Evolutionary conservation across 2,888 invertebrate species (phyloP).

Genomic region (Hedychridium roseum): DNA sequence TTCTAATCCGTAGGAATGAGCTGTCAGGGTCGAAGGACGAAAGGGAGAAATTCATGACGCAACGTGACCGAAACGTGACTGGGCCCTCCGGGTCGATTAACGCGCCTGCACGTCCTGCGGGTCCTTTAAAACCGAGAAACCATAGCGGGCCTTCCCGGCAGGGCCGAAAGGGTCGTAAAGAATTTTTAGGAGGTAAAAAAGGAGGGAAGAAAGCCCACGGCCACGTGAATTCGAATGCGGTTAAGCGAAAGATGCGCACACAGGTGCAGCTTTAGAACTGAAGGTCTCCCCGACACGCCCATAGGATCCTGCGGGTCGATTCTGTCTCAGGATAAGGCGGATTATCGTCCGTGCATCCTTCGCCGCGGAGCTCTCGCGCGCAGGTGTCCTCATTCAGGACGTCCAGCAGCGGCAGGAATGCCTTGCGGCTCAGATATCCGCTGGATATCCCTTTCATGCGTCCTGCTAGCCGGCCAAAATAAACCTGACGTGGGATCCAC

Average conservation of each 20-base stretch:
- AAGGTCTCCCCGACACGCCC: constrained; percentile 26
- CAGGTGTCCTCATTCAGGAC: constrained; percentile 25
- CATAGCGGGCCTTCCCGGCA: neutral
- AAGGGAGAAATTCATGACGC: neutral
- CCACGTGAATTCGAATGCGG: constrained; percentile 5
- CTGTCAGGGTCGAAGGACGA: neutral
- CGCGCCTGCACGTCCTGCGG: constrained; percentile 12
- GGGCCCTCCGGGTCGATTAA: neutral
- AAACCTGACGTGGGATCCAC: no score
- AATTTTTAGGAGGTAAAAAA: neutral
- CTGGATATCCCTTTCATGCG: no score
- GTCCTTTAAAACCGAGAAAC: neutral
- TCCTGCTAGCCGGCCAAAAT: no score
- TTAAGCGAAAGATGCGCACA: constrained; percentile 8
- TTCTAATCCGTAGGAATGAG: neutral
- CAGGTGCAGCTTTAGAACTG: neutral
- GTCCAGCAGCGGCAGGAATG: constrained; percentile 15
- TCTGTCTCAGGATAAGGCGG: constrained; percentile 43
- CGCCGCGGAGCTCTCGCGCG: constrained; percentile 20
- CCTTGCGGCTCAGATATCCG: constrained; percentile 9
- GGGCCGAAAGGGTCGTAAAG: constrained; percentile 1
- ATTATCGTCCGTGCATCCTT: constrained; percentile 35
- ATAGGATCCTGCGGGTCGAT: constrained; percentile 28
- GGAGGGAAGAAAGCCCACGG: no score
- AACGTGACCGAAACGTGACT: neutral